These are phyloP conservation scores for Loxodonta africana DNA, from an alignment of 2,113 vertebrate species.

Conservation along the genomic window DNA sequence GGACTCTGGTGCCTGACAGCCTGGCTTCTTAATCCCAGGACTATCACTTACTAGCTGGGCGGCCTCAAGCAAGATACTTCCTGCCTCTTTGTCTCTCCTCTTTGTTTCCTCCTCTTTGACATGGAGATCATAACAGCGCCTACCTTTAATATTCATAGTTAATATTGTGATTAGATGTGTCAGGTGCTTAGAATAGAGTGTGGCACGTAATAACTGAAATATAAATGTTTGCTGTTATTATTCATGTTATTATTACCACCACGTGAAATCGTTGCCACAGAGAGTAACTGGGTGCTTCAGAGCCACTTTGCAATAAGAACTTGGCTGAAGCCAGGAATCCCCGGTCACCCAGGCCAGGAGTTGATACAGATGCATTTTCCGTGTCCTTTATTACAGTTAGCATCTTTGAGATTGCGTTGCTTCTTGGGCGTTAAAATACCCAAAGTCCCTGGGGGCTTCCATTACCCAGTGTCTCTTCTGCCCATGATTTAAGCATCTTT, in stretches of 20 bases:
- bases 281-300: background rate
- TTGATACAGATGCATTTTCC: rapidly evolving
- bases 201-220: background rate
- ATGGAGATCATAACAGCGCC: background rate
- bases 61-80: background rate
- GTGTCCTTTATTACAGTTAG: background rate
- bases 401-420: background rate
- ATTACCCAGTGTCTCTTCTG: background rate
- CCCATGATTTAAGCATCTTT: background rate
- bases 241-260: background rate
- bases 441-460: background rate
- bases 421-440: background rate
- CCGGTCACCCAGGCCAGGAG: background rate
- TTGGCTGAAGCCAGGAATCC: background rate
- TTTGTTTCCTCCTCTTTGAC: background rate
- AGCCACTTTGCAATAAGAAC: background rate
- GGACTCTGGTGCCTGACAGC: background rate
- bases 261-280: background rate
- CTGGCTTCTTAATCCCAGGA: background rate
- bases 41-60: background rate
- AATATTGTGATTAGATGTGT: background rate
- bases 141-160: background rate
- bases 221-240: background rate
- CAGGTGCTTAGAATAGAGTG: background rate
- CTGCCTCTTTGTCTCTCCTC: background rate